Evolutionary conservation across 2,888 invertebrate species (phyloP), one percentile per base, ranked within the genome.

Genomic region (Lasioglossum pauxillum): DNA sequence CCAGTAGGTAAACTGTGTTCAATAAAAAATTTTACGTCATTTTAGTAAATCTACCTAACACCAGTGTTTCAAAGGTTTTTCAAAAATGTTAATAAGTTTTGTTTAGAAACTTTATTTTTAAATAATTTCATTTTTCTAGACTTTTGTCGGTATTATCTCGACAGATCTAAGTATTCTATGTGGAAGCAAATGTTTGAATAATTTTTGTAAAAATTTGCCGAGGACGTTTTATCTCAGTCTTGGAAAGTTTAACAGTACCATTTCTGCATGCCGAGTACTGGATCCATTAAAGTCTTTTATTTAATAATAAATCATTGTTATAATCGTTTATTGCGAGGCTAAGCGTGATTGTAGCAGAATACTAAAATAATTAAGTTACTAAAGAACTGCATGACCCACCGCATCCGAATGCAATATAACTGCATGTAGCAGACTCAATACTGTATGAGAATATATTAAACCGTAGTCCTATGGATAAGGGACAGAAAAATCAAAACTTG

Each of bases 351-450:
- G 27, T 41, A 44, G 41, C 19, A 12, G n/a, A 4, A 57, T 57
- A n/a, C 57, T n/a, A 57, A n/a, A 57, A n/a, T n/a, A 44, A 44
- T 41, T 44, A 57, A n/a, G 57, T 57, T n/a, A 57, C 10, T 57
- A 57, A 57, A 57, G n/a, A 12, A 16, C 16, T 35, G 64, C 35
- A 64, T 64, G 31, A 35, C 8, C 7, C 16, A 64, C 14, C 64
- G 16, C 7, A 31, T 12, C 27, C 16, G 31, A 64, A 14, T 14
- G 8, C 31, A 64, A 35, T 31, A 31, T 44, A 41, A 23, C 14
- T 76, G 38, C 46, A 64, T 75, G 57, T n/a, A 53, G 27, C 57
- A 53, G 49, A 75, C 41, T 57, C 35, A 75, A 23, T 27, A 31
- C 2, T 38, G 41, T 27, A 38, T 10, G 4, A 12, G 2, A 64